Evolutionary conservation across 2,797 vertebrate species (phyloP).

Genomic region (Crax fasciolata): DNA sequence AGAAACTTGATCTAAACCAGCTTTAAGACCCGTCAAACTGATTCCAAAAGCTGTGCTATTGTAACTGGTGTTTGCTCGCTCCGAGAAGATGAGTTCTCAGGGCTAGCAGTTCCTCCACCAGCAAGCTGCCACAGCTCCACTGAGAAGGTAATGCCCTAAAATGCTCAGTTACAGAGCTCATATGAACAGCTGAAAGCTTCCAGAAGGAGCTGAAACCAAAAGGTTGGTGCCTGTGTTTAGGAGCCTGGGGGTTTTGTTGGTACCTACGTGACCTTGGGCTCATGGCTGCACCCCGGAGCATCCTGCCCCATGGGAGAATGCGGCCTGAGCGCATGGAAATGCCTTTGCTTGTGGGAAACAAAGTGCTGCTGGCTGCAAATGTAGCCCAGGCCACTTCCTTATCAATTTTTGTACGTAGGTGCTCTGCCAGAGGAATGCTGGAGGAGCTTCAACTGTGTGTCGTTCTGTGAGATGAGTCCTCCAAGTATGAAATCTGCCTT

Average conservation of each 20-base stretch:
- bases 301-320: not conserved
- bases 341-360: conserved; percentile 22
- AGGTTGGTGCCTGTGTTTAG: conserved; percentile 32
- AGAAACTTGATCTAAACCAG: conserved; percentile 12
- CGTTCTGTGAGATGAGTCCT: not conserved
- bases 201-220: not conserved
- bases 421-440: conserved; percentile 9
- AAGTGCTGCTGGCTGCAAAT: conserved; percentile 11
- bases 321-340: conserved; percentile 30
- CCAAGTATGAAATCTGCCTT: conserved; percentile 13
- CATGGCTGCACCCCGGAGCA: not conserved
- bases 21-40: conserved; percentile 10
- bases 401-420: not conserved
- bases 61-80: not conserved
- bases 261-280: conserved; percentile 21
- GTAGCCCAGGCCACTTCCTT: conserved; percentile 8
- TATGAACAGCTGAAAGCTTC: conserved; percentile 62
- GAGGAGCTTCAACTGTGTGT: conserved; percentile 11
- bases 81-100: conserved; percentile 40
- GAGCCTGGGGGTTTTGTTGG: not conserved
- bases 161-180: conserved; percentile 61
- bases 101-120: conserved; percentile 11
- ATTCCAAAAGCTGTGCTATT: not conserved
- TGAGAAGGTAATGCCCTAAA: conserved; percentile 55
- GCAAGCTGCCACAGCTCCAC: not conserved